Evolutionary conservation across 2,888 invertebrate genomes (phyloP).

Genomic region (Caenorhabditis japonica): DNA sequence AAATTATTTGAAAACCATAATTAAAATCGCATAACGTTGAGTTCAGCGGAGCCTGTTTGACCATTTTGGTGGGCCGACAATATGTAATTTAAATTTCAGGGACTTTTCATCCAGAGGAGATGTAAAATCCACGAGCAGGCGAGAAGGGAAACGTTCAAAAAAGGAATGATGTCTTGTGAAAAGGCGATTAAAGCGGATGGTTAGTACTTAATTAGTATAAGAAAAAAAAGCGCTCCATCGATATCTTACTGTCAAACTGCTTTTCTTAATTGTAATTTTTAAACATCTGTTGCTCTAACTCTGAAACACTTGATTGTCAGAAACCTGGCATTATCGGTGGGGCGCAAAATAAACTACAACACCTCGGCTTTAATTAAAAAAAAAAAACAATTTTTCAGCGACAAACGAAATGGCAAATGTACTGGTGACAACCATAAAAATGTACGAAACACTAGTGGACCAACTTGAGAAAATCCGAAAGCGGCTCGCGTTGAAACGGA

Average conservation of each 20-base stretch:
- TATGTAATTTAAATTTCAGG: slow-evolving; percentile 37
- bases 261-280: background rate
- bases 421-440: slow-evolving; percentile 34
- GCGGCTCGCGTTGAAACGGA: slow-evolving; percentile 27
- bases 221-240: background rate
- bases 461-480: slow-evolving; percentile 41
- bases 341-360: no score
- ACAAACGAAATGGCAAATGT: slow-evolving; percentile 30
- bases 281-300: no score
- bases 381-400: slow-evolving; percentile 3
- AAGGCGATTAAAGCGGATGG: slow-evolving; percentile 36
- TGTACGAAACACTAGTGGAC: slow-evolving; percentile 42
- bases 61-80: no score
- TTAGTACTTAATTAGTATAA: background rate
- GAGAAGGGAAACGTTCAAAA: slow-evolving; percentile 39
- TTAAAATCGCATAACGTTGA: no score
- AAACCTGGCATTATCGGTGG: no score
- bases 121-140: slow-evolving; percentile 46
- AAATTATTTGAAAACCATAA: no score
- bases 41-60: no score
- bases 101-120: slow-evolving; percentile 46
- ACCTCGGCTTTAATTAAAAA: no score
- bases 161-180: slow-evolving; percentile 42
- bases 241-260: background rate
- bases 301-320: no score